These are phyloP conservation scores for Pyrgilauda ruficollis DNA, from an alignment of 2,113 vertebrate genomes.

Conservation along the genomic window DNA sequence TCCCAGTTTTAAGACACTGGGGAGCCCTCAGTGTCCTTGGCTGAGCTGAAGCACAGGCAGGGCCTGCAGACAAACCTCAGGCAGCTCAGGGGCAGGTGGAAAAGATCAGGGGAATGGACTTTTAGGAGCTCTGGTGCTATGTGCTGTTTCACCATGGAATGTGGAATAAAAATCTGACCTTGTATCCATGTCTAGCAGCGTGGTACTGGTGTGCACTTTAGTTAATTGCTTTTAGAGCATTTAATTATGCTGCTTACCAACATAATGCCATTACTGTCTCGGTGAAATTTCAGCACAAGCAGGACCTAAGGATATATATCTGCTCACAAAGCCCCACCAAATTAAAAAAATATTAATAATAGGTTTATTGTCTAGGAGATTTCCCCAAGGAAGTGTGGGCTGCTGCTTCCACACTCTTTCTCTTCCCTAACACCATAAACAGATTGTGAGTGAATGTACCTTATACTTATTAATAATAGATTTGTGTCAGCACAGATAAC, in stretches of 20 bases:
- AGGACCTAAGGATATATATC: background rate
- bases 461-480: background rate
- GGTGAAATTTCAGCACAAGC: background rate
- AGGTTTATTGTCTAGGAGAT: background rate
- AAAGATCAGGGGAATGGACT: background rate
- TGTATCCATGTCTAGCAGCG: background rate
- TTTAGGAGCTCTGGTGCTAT: background rate
- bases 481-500: background rate
- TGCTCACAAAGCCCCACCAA: background rate
- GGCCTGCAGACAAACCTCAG: background rate
- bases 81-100: background rate
- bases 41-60: background rate
- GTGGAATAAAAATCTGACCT: background rate
- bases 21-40: background rate
- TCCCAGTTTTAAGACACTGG: background rate
- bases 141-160: background rate
- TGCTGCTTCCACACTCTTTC: background rate
- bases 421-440: background rate
- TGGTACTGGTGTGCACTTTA: background rate
- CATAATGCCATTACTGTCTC: background rate
- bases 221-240: slow-evolving; percentile 2
- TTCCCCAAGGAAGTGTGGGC: background rate
- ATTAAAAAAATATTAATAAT: slow-evolving; percentile 22
- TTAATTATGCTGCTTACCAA: slow-evolving; percentile 9
- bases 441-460: background rate